Evolutionary conservation across 2,113 vertebrate genomes (phyloP), one percentile per base, ranked within the genome.

Genomic region (Poeciliopsis prolifica): DNA sequence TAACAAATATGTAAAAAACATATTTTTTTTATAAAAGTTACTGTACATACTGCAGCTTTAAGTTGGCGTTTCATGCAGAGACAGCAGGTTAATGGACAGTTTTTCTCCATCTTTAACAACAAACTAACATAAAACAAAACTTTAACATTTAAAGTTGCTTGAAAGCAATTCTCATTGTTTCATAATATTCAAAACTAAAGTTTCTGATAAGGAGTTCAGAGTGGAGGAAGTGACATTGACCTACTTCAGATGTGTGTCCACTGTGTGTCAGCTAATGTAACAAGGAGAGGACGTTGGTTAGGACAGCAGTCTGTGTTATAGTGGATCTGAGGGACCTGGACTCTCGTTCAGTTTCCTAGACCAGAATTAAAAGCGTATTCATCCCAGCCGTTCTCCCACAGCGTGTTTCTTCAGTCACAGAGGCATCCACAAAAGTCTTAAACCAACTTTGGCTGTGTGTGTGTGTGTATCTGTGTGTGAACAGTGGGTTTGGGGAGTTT

Each of bases 401-500:
- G 79, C 44, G 75, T 75, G 84, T 81, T 86, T 82, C 70, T 87
- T 70, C 75, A 87, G 86, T 70, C 75, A 13, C 22, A 86, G 76
- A 85, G 75, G 73, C 82, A 54, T 75, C 75, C 71, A 78, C 85
- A 64, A 89, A 87, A 86, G 82, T 83, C 88, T 78, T 93, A 91
- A 92, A 92, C 80, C 72, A 86, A 82, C 80, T 77, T 0, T 31
- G 70, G 61, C 30, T 81, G 83, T 80, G 81, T 80, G 68, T 68
- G 70, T 70, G 70, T 77, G 83, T 63, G 65, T 12, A 77, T 51
- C 42, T 35, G 77, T 75, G 51, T 54, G 51, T 54, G 51, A 9
- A 76, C 79, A 84, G 80, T 85, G 78, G 72, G 12, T 79, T 61
- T 88, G 82, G 86, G 89, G 85, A 58, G 90, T 92, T 90, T 92